These are phyloP conservation scores for Drosophila prostipennis DNA, from an alignment of 2,888 invertebrate genomes.

Conservation along the genomic window DNA sequence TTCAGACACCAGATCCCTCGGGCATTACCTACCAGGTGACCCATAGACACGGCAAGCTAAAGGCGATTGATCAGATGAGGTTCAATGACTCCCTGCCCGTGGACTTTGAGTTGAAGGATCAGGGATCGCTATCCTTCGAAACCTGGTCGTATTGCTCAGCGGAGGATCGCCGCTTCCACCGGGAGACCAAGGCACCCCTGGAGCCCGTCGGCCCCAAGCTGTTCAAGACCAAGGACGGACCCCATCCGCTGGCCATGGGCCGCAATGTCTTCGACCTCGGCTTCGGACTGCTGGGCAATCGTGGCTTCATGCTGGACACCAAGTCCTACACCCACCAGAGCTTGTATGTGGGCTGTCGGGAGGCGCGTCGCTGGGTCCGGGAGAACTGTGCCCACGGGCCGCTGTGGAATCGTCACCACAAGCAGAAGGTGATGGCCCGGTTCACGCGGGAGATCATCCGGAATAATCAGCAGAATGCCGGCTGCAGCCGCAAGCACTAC, in stretches of 20 bases:
- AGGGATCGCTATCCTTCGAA: slow-evolving; percentile 45
- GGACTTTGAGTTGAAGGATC: slow-evolving; percentile 62
- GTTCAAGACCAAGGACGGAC: slow-evolving; percentile 16
- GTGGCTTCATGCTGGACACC: slow-evolving; percentile 22
- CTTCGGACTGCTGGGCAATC: slow-evolving; percentile 41
- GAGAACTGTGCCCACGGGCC: slow-evolving; percentile 61
- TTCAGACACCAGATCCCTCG: slow-evolving; percentile 49
- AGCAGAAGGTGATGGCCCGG: slow-evolving; percentile 9
- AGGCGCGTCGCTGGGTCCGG: slow-evolving; percentile 49
- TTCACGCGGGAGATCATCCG: slow-evolving; percentile 46
- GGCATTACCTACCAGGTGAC: slow-evolving; percentile 72
- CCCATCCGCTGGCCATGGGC: slow-evolving; percentile 11
- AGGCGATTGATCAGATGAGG: slow-evolving; percentile 31
- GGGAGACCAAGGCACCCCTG: slow-evolving; percentile 19
- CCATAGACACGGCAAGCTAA: slow-evolving; percentile 48
- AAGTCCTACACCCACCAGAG: neutral
- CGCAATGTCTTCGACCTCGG: slow-evolving; percentile 60
- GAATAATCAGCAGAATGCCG: slow-evolving; percentile 39
- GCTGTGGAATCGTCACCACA: slow-evolving; percentile 11
- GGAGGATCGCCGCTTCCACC: slow-evolving; percentile 86
- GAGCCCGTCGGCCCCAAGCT: slow-evolving; percentile 35
- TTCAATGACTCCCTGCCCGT: slow-evolving; percentile 53
- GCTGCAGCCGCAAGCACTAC: neutral
- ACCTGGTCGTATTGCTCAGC: slow-evolving; percentile 88
- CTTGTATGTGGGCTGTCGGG: slow-evolving; percentile 82